Percentiles rank a stretch among this genome's conserved stretches.
Conservation (phyloP, 2,888 invertebrate genomes). For the Cerastis leucographa region DNA sequence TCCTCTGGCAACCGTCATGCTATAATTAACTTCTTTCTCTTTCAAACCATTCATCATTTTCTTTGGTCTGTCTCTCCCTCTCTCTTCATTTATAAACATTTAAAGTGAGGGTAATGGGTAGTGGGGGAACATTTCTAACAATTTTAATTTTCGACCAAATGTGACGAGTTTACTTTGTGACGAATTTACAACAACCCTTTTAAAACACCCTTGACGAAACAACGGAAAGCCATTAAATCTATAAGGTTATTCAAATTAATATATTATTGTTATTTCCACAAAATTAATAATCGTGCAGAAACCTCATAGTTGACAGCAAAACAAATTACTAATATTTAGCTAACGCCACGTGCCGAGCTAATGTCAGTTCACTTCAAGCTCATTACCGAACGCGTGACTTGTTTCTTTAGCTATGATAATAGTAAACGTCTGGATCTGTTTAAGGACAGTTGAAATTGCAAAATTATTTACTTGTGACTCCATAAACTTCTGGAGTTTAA, state of each 20-base stretch:
- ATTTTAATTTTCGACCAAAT: no score
- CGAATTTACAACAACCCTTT: no score
- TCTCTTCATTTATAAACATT: no score
- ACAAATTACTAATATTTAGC: slow-evolving; percentile 33
- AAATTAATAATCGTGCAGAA: slow-evolving; percentile 35
- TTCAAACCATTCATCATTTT: no score
- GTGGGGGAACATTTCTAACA: no score
- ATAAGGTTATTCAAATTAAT: neutral
- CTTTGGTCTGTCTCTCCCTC: no score
- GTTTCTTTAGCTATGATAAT: slow-evolving; percentile 10
- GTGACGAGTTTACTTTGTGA: no score
- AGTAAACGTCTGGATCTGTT: neutral
- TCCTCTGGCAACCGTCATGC: no score
- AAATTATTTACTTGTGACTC: neutral
- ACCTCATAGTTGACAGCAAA: slow-evolving; percentile 42
- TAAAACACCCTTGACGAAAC: neutral
- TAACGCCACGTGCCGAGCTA: slow-evolving; percentile 9
- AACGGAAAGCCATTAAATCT: neutral
- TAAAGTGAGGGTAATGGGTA: no score
- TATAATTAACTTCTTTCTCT: no score
- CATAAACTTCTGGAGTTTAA: neutral
- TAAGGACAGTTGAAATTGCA: neutral
- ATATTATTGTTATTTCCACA: neutral
- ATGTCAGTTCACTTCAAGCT: slow-evolving; percentile 43
- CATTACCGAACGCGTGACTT: slow-evolving; percentile 43